Conservation (phyloP, 1,140 invertebrate genomes). For the Delia radicum region DNA sequence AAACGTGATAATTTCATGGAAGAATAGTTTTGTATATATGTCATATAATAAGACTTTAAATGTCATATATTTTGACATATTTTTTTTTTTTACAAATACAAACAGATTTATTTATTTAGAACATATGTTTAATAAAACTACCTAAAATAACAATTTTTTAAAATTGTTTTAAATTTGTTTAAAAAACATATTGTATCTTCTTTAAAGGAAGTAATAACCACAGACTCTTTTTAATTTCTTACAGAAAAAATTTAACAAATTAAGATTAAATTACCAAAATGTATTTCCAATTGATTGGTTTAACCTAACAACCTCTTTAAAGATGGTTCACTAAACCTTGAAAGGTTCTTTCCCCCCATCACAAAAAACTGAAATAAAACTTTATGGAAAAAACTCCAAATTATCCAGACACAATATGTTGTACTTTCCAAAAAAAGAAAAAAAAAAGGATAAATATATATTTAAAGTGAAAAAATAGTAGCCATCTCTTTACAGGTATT, state of each 20-base stretch:
- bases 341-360: neutral
- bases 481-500: neutral
- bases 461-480: neutral
- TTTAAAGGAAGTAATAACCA: neutral
- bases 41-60: neutral
- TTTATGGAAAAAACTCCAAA: neutral
- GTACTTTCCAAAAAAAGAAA: neutral
- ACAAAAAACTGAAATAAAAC: neutral
- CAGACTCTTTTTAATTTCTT: neutral
- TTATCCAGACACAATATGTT: neutral
- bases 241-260: neutral
- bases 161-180: neutral
- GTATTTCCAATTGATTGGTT: neutral
- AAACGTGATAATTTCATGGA: neutral
- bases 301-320: neutral
- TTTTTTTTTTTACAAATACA: too few relatives aligned
- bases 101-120: neutral
- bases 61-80: neutral
- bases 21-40: neutral
- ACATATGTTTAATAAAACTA: neutral
- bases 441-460: neutral
- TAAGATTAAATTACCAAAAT: neutral
- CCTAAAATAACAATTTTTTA: neutral
- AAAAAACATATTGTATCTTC: neutral
- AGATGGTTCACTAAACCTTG: neutral